phyloP scores from a whole-genome alignment of 2,113 vertebrate species.

The Oncorhynchus gorbuscha region DNA sequence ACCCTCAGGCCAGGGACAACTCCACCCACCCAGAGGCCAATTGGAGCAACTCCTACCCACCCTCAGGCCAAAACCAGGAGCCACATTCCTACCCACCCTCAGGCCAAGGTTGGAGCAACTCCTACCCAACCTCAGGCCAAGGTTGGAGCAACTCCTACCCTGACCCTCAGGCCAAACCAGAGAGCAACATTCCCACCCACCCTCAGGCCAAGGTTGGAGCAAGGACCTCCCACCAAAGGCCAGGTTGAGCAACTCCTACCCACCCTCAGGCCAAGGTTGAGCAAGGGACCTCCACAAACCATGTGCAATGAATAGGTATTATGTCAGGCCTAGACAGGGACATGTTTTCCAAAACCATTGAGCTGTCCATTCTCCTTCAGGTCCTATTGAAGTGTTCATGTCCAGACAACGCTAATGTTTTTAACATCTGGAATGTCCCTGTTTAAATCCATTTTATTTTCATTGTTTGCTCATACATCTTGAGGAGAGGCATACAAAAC shows the following conservation, averaged over 20 bases:
- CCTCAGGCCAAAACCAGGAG: slow-evolving; percentile 6
- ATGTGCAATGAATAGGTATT: no score
- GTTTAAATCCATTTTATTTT: no score
- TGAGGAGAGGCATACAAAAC: not conserved
- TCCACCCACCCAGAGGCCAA: no score
- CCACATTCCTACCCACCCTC: slow-evolving; percentile 2
- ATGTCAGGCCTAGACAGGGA: no score
- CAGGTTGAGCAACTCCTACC: no score
- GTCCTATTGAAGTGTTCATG: not conserved
- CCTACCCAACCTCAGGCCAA: no score
- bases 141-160: not conserved
- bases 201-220: not conserved
- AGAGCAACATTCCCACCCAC: not conserved
- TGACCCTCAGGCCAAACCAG: no score
- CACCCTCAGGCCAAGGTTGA: not conserved
- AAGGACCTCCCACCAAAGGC: no score
- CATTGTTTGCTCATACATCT: not conserved
- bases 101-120: not conserved
- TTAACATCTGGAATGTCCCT: no score
- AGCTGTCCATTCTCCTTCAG: not conserved
- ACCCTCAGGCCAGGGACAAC: not conserved
- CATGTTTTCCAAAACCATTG: not conserved
- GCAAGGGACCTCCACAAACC: not conserved
- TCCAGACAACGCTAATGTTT: not conserved
- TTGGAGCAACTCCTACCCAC: slow-evolving; percentile 6